phyloP scores from a whole-genome alignment of 2,113 vertebrate genomes.

The Rhipidura dahli region DNA sequence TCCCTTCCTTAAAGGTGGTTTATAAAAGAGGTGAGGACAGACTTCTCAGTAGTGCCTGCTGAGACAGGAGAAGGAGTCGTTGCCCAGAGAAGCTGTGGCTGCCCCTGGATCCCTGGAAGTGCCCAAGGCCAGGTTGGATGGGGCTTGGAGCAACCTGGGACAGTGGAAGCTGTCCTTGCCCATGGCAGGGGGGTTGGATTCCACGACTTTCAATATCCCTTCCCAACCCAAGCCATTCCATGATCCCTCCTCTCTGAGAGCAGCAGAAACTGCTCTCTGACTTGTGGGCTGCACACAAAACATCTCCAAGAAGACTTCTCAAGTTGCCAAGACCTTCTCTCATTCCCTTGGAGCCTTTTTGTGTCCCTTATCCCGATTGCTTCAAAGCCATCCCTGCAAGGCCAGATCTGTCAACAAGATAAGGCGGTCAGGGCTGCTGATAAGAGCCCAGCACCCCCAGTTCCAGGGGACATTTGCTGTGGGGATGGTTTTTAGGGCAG shows the following conservation, averaged over 20 bases:
- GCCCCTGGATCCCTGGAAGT: background rate
- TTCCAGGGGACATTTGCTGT: background rate
- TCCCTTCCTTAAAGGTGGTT: background rate
- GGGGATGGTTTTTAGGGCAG: background rate
- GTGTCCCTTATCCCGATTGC: rapidly evolving
- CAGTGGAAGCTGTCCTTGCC: background rate
- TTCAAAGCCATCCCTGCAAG: background rate
- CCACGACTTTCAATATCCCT: background rate
- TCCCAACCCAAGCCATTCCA: background rate
- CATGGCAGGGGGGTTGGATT: background rate
- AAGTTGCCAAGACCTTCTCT: background rate
- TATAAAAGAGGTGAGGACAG: background rate
- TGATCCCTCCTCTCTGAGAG: background rate
- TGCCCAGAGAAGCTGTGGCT: background rate
- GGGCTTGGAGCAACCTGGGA: background rate
- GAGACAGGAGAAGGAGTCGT: background rate
- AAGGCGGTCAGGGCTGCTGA: background rate
- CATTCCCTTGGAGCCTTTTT: background rate
- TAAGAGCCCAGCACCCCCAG: background rate
- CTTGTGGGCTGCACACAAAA: background rate
- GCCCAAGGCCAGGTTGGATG: background rate
- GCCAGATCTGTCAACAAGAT: background rate
- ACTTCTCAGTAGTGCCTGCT: background rate
- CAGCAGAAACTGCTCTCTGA: background rate
- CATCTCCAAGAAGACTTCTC: background rate